A percentile compares a stretch with the other conserved stretches of the same genome.
These are phyloP conservation scores for Diarsia mendica DNA, from an alignment of 2,888 invertebrate genomes.

Conservation along the genomic window DNA sequence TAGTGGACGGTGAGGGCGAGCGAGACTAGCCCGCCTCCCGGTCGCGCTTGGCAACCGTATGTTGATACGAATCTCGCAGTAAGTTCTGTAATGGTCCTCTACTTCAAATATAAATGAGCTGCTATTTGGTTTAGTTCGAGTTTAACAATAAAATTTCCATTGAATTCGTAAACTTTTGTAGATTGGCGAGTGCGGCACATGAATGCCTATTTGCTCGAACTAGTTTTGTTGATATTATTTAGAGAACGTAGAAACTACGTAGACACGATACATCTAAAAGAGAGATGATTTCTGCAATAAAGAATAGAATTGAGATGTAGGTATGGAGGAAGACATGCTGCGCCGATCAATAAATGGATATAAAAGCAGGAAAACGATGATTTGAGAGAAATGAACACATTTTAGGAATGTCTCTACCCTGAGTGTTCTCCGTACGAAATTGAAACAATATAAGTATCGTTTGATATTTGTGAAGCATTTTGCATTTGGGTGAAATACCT, in stretches of 20 bases:
- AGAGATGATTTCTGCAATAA: not conserved
- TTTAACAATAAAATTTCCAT: conserved; percentile 30
- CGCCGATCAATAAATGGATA: no score
- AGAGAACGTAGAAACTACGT: not conserved
- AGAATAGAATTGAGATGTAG: not conserved
- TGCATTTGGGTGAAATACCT: not conserved
- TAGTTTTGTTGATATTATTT: not conserved
- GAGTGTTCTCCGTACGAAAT: not conserved
- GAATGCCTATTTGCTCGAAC: not conserved
- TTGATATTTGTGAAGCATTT: conserved; percentile 9
- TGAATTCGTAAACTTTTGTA: conserved; percentile 32
- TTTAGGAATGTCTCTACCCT: not conserved
- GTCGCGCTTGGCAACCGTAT: conserved; percentile 7
- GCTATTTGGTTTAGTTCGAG: conserved; percentile 33
- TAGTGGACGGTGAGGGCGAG: not conserved
- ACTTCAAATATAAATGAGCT: conserved; percentile 40
- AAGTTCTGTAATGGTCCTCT: conserved; percentile 27
- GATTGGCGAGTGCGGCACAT: conserved; percentile 7
- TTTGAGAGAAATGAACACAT: no score
- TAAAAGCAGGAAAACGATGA: not conserved
- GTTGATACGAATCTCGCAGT: conserved; percentile 28
- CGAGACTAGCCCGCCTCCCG: not conserved
- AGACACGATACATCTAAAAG: not conserved
- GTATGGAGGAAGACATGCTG: not conserved
- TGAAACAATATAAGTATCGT: not conserved